These are phyloP conservation scores for Lycia hirtaria DNA, from an alignment of 2,888 invertebrate genomes.

Conservation along the genomic window DNA sequence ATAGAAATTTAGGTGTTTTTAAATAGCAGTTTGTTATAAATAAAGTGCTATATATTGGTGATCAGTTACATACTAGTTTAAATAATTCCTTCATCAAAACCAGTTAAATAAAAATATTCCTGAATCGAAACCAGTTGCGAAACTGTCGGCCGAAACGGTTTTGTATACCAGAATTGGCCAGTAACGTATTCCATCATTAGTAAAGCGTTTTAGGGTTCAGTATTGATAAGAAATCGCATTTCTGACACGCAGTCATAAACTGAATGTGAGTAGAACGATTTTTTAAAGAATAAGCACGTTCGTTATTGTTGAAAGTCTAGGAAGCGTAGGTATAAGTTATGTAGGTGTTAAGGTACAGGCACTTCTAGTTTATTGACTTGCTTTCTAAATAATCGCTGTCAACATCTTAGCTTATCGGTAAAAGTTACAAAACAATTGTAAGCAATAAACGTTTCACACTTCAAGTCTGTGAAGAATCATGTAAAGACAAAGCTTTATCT, in stretches of 20 bases:
- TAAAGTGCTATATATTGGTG: conserved; percentile 42
- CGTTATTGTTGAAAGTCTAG: conserved; percentile 46
- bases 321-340: conserved; percentile 37
- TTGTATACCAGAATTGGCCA: conserved; percentile 50
- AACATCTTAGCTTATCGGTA: background rate
- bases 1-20: conserved; percentile 58
- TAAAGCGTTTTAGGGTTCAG: conserved; percentile 8
- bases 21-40: conserved; percentile 50
- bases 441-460: too few relatives aligned
- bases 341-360: conserved; percentile 26
- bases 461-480: too few relatives aligned
- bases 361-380: conserved; percentile 19
- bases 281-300: conserved; percentile 38
- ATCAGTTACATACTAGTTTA: too few relatives aligned
- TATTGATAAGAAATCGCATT: conserved; percentile 23
- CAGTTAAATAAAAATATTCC: too few relatives aligned
- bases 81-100: too few relatives aligned
- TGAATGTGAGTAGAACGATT: conserved; percentile 31
- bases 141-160: too few relatives aligned
- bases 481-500: too few relatives aligned
- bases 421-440: background rate
- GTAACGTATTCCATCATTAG: conserved; percentile 37
- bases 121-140: too few relatives aligned
- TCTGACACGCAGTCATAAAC: conserved; percentile 35
- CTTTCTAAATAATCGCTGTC: background rate